Percentiles rank a stretch among this genome's conserved stretches.
Conservation (phyloP, 2,113 vertebrate genomes). For the Australoheros scitulus region DNA sequence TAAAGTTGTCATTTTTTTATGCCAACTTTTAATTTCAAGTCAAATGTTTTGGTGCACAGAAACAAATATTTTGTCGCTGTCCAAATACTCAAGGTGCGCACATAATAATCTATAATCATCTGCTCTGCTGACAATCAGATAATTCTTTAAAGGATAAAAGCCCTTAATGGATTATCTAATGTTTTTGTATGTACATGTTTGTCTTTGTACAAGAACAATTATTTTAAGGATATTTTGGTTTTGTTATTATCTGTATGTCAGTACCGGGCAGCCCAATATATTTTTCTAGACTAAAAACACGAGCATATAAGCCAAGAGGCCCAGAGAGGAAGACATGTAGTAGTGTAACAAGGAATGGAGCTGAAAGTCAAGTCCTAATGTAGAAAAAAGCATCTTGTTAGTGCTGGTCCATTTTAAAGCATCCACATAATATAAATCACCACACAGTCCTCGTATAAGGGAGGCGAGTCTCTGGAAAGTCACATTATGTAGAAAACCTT, state of each 20-base stretch:
- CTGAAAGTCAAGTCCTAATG: neutral
- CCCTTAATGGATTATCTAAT: neutral
- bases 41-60: neutral
- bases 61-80: neutral
- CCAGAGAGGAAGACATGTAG: neutral
- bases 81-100: neutral
- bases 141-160: neutral
- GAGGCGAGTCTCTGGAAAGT: slow-evolving; percentile 20
- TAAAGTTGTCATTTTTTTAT: neutral
- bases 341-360: neutral
- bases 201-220: neutral
- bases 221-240: neutral
- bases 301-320: neutral
- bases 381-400: slow-evolving; percentile 38
- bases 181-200: neutral
- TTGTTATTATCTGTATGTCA: neutral
- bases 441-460: slow-evolving; percentile 23
- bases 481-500: slow-evolving; percentile 24
- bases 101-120: neutral
- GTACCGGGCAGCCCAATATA: neutral
- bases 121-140: neutral
- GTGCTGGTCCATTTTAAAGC: slow-evolving; percentile 25
- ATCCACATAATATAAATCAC: slow-evolving; percentile 64
- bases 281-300: neutral
- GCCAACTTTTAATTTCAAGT: neutral